Evolutionary conservation across 30 jellyfish, hydroid and myxozoan species (phyloP), one percentile per base, ranked within the genome.

Genomic region (Aurelia aurita): DNA sequence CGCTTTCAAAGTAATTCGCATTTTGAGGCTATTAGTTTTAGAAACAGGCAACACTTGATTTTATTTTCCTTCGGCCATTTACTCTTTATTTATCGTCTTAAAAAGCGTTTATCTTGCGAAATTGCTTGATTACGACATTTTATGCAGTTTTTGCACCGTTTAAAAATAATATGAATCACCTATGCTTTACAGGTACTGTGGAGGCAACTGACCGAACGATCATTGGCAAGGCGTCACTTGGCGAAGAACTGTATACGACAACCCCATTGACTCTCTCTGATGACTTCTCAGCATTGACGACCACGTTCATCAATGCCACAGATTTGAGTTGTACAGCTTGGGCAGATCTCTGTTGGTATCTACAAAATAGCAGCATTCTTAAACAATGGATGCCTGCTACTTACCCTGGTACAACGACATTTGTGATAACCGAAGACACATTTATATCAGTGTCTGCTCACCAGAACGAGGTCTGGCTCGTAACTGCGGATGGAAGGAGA

Each of bases 301-400:
- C 0, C 51, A 5, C 51, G 51, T 39, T 49, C 22, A 64, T 49
- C 16, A 70, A 70, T 20, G 82, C 82, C 19, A 70, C 65, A 0
- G 82, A 45, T 26, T 10, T 70, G 28, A 70, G 82, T 49, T 70
- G 82, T n/a, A 70, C 82, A 39, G 26, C 53, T 5, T 35, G 35
- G 66, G 53, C 47, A 34, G 19, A 34, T 14, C 15, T 64, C 22
- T 70, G 82, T 43, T 70, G 82, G 82, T 15, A 16, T 11, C 31
- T 70, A 1, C 44, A 31, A 12, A 64, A 49, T 22, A 11, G 53
- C 69, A 70, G 21, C 39, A 34, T 49, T 34, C n/a, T 70, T n/a
- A 20, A 20, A 58, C 69, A 58, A 13, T 58, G 26, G 26, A 3
- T 23, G 14, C 69, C 31, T 58, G 31, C 29, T n/a, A 16, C 29